Percentiles rank a stretch among this genome's conserved stretches.
Evolutionary conservation across 2,797 vertebrate species (phyloP).

Genomic region (Pogonophryne albipinna): DNA sequence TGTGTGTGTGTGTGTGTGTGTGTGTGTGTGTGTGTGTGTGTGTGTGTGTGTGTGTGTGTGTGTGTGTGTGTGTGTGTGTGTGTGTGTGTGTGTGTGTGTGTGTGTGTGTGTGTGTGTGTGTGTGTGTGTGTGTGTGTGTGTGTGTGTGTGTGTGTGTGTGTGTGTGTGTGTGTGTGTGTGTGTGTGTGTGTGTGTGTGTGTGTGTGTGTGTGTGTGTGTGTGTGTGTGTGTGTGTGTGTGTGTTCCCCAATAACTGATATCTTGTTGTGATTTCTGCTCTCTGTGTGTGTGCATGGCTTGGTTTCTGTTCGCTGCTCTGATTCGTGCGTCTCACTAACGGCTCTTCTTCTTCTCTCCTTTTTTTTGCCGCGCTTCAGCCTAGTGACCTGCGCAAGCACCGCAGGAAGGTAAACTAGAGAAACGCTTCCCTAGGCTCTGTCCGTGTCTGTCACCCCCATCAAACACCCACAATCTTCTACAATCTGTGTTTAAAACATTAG

Average conservation of each 20-base stretch:
- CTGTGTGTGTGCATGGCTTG: slow-evolving; percentile 60
- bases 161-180: not conserved
- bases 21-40: not conserved
- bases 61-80: not conserved
- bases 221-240: not conserved
- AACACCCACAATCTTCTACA: not conserved
- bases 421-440: slow-evolving; percentile 33
- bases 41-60: not conserved
- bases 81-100: not conserved
- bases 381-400: slow-evolving; percentile 99
- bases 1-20: slow-evolving; percentile 4
- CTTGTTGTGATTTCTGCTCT: slow-evolving; percentile 25
- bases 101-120: not conserved
- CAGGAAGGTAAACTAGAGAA: slow-evolving; percentile 94
- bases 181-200: not conserved
- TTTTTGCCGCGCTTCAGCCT: slow-evolving; percentile 94
- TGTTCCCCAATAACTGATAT: slow-evolving; percentile 10
- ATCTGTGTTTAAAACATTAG: not conserved
- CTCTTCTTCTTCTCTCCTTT: slow-evolving; percentile 72
- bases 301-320: slow-evolving; percentile 38
- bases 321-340: slow-evolving; percentile 76
- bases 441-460: not conserved
- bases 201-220: not conserved
- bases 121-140: slow-evolving; percentile 1
- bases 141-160: not conserved